Percentiles rank a stretch among this genome's conserved stretches.
phyloP scores from a whole-genome alignment of 2,888 invertebrate genomes.

The Orchestes rusci region DNA sequence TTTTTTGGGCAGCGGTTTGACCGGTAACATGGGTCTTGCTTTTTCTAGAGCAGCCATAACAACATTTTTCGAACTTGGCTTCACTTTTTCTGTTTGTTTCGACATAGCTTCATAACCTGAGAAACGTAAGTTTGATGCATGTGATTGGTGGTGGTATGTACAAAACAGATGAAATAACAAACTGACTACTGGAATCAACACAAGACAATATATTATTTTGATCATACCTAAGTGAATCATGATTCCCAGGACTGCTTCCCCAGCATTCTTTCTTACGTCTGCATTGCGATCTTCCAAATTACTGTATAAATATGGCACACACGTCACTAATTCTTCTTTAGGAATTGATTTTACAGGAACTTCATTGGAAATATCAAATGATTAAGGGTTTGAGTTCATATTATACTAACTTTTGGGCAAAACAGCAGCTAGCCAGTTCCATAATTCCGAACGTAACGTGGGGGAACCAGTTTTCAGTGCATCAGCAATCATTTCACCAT shows the following conservation, averaged over 20 bases:
- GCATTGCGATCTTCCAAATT: slow-evolving; percentile 87
- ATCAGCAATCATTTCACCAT: slow-evolving; percentile 84
- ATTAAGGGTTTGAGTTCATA: not conserved
- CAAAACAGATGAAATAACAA: not conserved
- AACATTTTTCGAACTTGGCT: slow-evolving; percentile 70
- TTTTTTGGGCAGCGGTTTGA: slow-evolving; percentile 66
- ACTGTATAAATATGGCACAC: slow-evolving; percentile 69
- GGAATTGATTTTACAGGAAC: slow-evolving; percentile 65
- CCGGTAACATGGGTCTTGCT: slow-evolving; percentile 73
- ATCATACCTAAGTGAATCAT: slow-evolving; percentile 78
- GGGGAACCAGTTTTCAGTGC: slow-evolving; percentile 83
- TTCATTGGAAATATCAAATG: slow-evolving; percentile 27
- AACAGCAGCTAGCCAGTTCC: slow-evolving; percentile 79
- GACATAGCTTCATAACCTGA: slow-evolving; percentile 70
- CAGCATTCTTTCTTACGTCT: slow-evolving; percentile 85
- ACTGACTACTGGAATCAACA: not conserved
- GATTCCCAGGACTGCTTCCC: slow-evolving; percentile 82
- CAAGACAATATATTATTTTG: not conserved
- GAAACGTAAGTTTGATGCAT: not conserved
- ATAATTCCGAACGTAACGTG: slow-evolving; percentile 68
- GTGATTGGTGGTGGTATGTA: no score
- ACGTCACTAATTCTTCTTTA: slow-evolving; percentile 72
- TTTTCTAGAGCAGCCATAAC: slow-evolving; percentile 79
- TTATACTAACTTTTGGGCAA: slow-evolving; percentile 57
- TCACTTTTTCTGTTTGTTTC: slow-evolving; percentile 69